A percentile compares a stretch with the other conserved stretches of the same genome.
These are phyloP conservation scores for Drosophila erecta DNA, from an alignment of 1,140 invertebrate species.

Conservation along the genomic window DNA sequence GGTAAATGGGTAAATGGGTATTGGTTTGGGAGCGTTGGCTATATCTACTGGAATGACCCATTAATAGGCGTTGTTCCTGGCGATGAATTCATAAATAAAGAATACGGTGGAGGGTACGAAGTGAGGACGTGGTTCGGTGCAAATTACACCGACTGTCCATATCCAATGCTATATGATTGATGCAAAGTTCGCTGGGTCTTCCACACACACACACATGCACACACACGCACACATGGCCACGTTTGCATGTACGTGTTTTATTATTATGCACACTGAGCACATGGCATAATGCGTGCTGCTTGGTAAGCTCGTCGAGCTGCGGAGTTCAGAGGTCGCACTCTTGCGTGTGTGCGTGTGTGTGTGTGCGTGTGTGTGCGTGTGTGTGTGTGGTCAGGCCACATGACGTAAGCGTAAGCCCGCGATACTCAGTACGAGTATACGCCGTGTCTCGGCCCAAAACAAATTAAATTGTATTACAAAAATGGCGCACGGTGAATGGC, in stretches of 20 bases:
- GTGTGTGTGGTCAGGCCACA: constrained; percentile 34
- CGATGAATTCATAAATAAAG: constrained; percentile 49
- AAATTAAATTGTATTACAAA: constrained; percentile 69
- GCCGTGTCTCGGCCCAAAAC: constrained; percentile 37
- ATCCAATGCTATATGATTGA: constrained; percentile 68
- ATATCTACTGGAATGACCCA: constrained; percentile 29
- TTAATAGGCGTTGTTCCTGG: constrained; percentile 37
- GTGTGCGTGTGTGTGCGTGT: constrained; percentile 5
- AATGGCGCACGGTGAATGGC: constrained; percentile 34
- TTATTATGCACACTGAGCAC: constrained; percentile 73
- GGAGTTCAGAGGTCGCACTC: constrained; percentile 1
- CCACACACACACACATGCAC: neutral
- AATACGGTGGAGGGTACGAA: constrained; percentile 2
- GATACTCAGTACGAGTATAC: constrained; percentile 58
- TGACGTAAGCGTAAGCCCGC: constrained; percentile 67
- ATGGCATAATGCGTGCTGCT: constrained; percentile 52
- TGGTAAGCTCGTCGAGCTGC: neutral
- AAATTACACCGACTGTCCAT: constrained; percentile 64
- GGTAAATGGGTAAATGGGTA: no score
- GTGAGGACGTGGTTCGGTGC: neutral
- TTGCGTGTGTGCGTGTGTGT: constrained; percentile 5
- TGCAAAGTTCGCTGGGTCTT: constrained; percentile 50
- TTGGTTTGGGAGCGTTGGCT: neutral
- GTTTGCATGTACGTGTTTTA: constrained; percentile 45
- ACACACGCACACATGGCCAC: neutral